phyloP scores from a whole-genome alignment of 2,888 invertebrate species.

The Drosophila rubida region DNA sequence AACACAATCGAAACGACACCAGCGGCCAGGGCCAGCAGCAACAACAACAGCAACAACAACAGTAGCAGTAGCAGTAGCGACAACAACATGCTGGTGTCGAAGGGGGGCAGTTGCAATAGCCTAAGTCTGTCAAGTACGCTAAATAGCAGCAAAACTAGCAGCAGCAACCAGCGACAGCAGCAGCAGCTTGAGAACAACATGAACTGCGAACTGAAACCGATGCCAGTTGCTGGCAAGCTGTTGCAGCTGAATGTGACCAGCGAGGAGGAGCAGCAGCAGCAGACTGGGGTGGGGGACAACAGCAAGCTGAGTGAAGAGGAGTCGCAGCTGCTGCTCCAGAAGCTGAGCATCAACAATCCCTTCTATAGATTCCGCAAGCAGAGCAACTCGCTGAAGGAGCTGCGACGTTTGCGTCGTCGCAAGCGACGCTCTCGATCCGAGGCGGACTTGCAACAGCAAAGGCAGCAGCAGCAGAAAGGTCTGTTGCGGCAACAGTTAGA shows the following conservation, averaged over 20 bases:
- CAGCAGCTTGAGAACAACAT: slow-evolving; percentile 66
- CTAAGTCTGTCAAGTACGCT: slow-evolving; percentile 57
- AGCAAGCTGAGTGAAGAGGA: slow-evolving; percentile 57
- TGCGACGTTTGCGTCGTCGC: slow-evolving; percentile 48
- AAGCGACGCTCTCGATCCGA: slow-evolving; percentile 77
- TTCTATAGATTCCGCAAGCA: slow-evolving; percentile 84
- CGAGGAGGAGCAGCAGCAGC: slow-evolving; percentile 21
- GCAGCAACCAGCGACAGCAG: slow-evolving; percentile 42
- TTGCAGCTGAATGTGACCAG: slow-evolving; percentile 61
- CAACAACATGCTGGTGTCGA: slow-evolving; percentile 28
- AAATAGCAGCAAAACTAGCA: slow-evolving; percentile 50
- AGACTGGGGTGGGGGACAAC: slow-evolving; percentile 8
- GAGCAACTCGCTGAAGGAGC: slow-evolving; percentile 79
- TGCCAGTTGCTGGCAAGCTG: slow-evolving; percentile 44
- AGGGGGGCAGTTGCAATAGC: slow-evolving; percentile 59
- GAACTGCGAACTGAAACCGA: slow-evolving; percentile 62
- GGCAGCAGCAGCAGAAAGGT: neutral
- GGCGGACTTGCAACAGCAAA: slow-evolving; percentile 65
- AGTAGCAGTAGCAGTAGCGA: slow-evolving; percentile 23
- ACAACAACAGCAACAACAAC: slow-evolving; percentile 32
- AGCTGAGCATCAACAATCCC: slow-evolving; percentile 82
- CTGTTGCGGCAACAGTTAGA: slow-evolving; percentile 10
- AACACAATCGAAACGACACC: slow-evolving; percentile 45
- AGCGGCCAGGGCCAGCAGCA: slow-evolving; percentile 36
- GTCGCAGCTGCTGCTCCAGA: slow-evolving; percentile 72